Conservation (phyloP, 2,113 vertebrate species). For the Natator depressus region DNA sequence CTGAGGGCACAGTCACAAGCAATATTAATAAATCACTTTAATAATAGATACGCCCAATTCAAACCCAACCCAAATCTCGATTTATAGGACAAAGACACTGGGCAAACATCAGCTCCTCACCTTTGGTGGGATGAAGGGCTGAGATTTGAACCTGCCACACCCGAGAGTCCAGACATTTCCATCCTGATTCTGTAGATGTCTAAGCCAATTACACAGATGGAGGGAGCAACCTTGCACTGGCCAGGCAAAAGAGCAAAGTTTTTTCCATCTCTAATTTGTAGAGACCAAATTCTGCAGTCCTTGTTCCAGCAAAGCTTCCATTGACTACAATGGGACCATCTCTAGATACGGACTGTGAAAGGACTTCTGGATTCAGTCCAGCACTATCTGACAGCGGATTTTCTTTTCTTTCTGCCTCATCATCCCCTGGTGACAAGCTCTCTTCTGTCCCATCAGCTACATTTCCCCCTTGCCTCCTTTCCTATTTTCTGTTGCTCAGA, state of each 20-base stretch:
- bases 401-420: not conserved
- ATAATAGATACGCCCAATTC: not conserved
- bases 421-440: not conserved
- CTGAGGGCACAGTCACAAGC: not conserved
- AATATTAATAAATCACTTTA: not conserved
- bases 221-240: not conserved
- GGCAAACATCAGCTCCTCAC: not conserved
- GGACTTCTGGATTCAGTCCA: not conserved
- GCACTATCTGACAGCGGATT: not conserved
- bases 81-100: not conserved
- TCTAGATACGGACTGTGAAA: not conserved
- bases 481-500: not conserved
- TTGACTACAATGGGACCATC: not conserved
- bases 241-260: not conserved
- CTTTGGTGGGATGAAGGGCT: not conserved
- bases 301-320: not conserved
- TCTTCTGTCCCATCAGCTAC: not conserved
- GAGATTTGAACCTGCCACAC: not conserved
- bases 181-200: not conserved
- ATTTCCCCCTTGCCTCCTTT: not conserved
- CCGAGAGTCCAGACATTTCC: not conserved
- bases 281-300: not conserved
- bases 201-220: not conserved
- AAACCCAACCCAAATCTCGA: not conserved
- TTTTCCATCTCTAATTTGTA: not conserved